phyloP scores from a whole-genome alignment of 2,797 vertebrate genomes.

The Tauraco hartlaubi region DNA sequence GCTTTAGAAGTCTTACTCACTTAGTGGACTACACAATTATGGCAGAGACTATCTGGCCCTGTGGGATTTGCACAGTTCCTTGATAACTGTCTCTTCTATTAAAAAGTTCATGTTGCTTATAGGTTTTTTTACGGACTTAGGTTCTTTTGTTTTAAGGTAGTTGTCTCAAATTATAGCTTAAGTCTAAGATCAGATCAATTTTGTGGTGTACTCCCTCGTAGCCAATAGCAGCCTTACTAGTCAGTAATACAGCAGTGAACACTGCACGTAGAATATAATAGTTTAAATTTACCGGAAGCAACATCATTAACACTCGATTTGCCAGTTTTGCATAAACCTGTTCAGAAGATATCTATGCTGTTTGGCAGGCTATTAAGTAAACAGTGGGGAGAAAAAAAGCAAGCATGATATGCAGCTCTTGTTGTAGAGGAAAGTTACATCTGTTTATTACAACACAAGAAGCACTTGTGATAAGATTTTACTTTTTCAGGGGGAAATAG shows the following conservation, averaged over 20 bases:
- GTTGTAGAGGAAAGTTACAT: background rate
- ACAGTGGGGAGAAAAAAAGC: background rate
- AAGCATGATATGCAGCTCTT: background rate
- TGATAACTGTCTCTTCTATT: background rate
- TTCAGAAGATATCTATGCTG: background rate
- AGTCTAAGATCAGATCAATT: background rate
- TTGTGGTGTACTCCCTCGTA: background rate
- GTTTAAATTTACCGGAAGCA: background rate
- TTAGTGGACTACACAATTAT: background rate
- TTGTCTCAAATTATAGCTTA: background rate
- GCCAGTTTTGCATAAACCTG: background rate
- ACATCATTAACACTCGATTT: background rate
- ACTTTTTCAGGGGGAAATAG: background rate
- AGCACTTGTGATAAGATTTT: background rate
- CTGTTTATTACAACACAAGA: background rate
- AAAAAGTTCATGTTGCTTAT: background rate
- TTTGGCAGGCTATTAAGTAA: background rate
- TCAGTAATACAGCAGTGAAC: background rate
- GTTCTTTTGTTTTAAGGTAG: conserved; percentile 1
- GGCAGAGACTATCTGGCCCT: background rate
- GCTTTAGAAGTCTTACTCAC: background rate
- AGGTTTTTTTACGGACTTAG: background rate
- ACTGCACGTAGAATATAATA: background rate
- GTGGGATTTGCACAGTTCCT: background rate
- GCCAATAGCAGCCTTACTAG: background rate